Evolutionary conservation across 1,140 invertebrate genomes (phyloP).

Genomic region (Bursaphelenchus mucronatus): DNA sequence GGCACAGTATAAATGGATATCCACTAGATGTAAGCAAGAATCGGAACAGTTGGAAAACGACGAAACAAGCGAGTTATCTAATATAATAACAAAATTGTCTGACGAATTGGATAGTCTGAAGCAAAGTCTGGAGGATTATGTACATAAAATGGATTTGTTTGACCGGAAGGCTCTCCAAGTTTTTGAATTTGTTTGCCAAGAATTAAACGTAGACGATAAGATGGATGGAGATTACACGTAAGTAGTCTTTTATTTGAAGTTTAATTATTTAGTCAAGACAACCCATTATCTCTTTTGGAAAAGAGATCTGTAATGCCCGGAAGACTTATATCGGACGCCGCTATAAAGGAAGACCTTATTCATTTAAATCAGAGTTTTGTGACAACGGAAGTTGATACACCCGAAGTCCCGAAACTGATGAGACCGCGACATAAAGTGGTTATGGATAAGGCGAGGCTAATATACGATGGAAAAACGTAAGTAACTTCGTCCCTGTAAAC

Average conservation of each 20-base stretch:
- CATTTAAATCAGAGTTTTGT: conserved; percentile 1
- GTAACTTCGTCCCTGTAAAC: background rate
- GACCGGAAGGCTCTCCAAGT: conserved; percentile 5
- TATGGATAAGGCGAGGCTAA: conserved; percentile 6
- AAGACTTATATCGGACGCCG: conserved; percentile 4
- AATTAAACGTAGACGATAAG: background rate
- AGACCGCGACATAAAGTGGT: conserved; percentile 11
- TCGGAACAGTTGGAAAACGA: background rate
- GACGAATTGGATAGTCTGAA: conserved; percentile 10
- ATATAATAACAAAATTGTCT: background rate
- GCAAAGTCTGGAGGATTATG: conserved; percentile 4
- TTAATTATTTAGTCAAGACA: background rate
- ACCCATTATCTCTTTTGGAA: conserved; percentile 1
- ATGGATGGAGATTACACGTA: conserved; percentile 4
- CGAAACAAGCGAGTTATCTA: background rate
- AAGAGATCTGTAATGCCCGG: conserved; percentile 9
- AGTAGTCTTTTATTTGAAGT: background rate
- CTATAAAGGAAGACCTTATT: conserved; percentile 1
- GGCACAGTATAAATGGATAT: background rate
- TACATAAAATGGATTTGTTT: conserved; percentile 8
- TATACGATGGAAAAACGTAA: conserved; percentile 24
- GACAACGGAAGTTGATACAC: conserved; percentile 6
- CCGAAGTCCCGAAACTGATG: conserved; percentile 7
- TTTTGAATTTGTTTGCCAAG: background rate
- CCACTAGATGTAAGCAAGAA: background rate